Conservation (phyloP, 2,797 vertebrate genomes). For the Dallia pectoralis region DNA sequence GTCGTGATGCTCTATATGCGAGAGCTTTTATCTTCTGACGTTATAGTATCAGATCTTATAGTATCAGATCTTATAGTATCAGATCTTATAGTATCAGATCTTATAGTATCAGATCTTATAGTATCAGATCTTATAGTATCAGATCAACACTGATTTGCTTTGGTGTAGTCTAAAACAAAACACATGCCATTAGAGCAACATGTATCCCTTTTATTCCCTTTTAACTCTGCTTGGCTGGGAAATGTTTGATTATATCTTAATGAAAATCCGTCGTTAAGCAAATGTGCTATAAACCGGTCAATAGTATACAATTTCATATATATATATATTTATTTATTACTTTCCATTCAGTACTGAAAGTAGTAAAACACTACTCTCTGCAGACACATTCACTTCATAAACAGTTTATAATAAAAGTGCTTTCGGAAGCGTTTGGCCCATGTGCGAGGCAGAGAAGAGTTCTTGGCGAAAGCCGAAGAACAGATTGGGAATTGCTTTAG, state of each 20-base stretch:
- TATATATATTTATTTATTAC: no score
- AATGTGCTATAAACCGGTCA: no score
- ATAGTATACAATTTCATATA: no score
- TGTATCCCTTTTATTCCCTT: background rate
- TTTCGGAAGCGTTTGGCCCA: slow-evolving; percentile 1
- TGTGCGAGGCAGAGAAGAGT: background rate
- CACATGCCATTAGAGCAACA: background rate
- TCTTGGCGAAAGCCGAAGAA: background rate
- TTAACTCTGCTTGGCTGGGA: no score
- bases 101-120: no score
- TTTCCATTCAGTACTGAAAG: background rate
- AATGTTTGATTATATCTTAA: no score
- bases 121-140: background rate
- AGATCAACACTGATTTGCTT: background rate
- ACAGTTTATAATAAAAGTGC: background rate
- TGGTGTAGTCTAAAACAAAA: background rate
- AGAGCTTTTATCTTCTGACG: background rate
- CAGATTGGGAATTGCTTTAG: background rate
- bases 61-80: no score
- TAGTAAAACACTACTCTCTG: background rate
- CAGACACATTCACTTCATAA: background rate
- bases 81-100: no score
- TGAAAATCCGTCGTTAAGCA: no score
- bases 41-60: background rate
- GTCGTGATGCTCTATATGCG: background rate